Evolutionary conservation across 2,797 vertebrate species (phyloP).

Genomic region (Enteromius unitaeniatus): DNA sequence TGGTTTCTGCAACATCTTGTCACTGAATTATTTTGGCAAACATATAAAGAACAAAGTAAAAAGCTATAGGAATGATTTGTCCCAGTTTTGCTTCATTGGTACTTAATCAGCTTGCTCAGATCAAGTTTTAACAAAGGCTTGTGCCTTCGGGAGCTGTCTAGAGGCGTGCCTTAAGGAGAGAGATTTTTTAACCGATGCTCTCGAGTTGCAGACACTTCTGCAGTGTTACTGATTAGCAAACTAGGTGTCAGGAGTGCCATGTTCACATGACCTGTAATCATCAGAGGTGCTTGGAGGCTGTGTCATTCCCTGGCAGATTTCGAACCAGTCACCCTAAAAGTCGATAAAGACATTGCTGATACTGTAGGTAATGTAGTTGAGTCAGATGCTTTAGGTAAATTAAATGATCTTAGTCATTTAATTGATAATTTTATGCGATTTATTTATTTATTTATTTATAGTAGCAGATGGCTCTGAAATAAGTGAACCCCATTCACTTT

Average conservation of each 20-base stretch:
- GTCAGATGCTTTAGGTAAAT: constrained; percentile 66
- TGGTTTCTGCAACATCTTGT: not conserved
- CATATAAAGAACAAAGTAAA: constrained; percentile 33
- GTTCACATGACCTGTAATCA: constrained; percentile 49
- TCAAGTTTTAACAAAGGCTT: constrained; percentile 3
- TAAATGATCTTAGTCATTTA: constrained; percentile 67
- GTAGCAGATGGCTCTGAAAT: not conserved
- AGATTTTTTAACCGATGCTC: constrained; percentile 4
- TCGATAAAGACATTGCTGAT: constrained; percentile 63
- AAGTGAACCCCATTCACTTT: not conserved
- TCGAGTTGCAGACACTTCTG: constrained; percentile 32
- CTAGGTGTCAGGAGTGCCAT: constrained; percentile 20
- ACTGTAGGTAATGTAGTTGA: constrained; percentile 62
- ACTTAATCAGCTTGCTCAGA: constrained; percentile 16
- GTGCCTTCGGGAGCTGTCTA: constrained; percentile 19
- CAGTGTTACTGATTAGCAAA: constrained; percentile 29
- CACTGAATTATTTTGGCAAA: not conserved
- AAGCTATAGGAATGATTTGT: constrained; percentile 24
- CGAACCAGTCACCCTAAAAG: constrained; percentile 51
- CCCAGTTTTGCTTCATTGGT: constrained; percentile 11
- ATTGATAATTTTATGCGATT: not conserved
- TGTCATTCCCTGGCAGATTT: constrained; percentile 37
- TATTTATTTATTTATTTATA: too few relatives aligned
- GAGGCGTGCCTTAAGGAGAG: constrained; percentile 4
- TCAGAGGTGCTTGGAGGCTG: constrained; percentile 55